Percentiles rank a stretch among this genome's conserved stretches.
These are phyloP conservation scores for Loripinus fragilis DNA, from an alignment of 2,888 invertebrate genomes.

Conservation along the genomic window DNA sequence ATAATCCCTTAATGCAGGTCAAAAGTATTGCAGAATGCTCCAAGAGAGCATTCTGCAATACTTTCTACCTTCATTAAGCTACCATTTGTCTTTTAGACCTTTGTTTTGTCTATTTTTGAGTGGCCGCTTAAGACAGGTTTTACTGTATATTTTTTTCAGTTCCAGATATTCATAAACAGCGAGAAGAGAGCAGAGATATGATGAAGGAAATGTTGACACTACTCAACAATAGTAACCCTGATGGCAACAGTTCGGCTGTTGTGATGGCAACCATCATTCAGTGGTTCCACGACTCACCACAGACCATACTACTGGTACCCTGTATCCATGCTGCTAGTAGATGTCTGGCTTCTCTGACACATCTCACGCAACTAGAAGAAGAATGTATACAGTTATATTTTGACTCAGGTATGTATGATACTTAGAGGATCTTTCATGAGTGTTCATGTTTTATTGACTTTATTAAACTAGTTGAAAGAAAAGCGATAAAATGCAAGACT, in stretches of 20 bases:
- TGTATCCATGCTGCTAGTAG: constrained; percentile 77
- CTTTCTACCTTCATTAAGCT: too few species aligned
- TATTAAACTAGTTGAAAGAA: too few species aligned
- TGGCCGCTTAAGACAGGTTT: too few species aligned
- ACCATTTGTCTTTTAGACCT: too few species aligned
- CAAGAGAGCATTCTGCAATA: too few species aligned
- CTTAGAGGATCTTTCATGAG: too few species aligned
- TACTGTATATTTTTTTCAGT: constrained; percentile 67
- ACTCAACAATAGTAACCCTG: constrained; percentile 81
- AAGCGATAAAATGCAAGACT: too few species aligned
- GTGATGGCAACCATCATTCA: constrained; percentile 73
- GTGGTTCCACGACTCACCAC: constrained; percentile 80
- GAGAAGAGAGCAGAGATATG: constrained; percentile 76
- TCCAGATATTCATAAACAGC: constrained; percentile 63
- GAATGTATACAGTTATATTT: constrained; percentile 79
- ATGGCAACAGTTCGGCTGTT: constrained; percentile 63
- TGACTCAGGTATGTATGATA: constrained; percentile 63
- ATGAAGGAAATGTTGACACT: constrained; percentile 77
- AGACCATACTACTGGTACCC: constrained; percentile 78
- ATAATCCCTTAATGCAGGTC: too few species aligned
- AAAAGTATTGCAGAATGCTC: too few species aligned
- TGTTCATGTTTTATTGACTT: too few species aligned
- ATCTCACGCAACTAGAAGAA: constrained; percentile 79
- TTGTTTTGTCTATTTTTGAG: too few species aligned
- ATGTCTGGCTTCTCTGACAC: constrained; percentile 75